Conservation (phyloP, 1,140 invertebrate species). For the Calephelis virginiensis region DNA sequence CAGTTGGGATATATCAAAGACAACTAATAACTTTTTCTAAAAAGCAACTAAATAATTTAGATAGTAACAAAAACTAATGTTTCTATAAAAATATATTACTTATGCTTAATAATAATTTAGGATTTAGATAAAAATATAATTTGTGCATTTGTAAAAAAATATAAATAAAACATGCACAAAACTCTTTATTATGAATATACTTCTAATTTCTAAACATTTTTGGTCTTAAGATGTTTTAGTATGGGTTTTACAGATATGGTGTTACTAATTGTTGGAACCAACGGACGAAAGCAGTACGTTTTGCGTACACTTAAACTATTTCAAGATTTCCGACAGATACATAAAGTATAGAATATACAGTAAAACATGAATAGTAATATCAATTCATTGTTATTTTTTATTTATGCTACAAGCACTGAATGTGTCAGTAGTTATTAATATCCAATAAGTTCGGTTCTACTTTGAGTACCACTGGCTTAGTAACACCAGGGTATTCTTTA, state of each 20-base stretch:
- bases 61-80: conserved; percentile 1
- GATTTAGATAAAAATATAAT: conserved; percentile 2
- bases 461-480: too few relatives aligned
- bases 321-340: too few relatives aligned
- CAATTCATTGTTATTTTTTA: too few relatives aligned
- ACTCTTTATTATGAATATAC: not conserved
- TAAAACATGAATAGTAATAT: too few relatives aligned
- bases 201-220: conserved; percentile 2
- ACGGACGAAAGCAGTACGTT: not conserved
- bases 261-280: not conserved
- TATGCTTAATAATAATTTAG: conserved; percentile 8
- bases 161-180: conserved; percentile 7
- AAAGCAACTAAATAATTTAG: conserved; percentile 1
- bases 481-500: too few relatives aligned
- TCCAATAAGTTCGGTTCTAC: too few relatives aligned
- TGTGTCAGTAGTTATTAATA: too few relatives aligned
- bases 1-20: not conserved
- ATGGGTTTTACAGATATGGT: too few relatives aligned
- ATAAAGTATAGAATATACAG: too few relatives aligned
- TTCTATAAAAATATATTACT: conserved; percentile 14
- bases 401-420: too few relatives aligned
- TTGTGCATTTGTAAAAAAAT: not conserved
- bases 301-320: not conserved
- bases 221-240: not conserved
- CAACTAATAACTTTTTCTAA: not conserved